Conservation (phyloP, 2,113 vertebrate genomes). For the Andinoacara biseriatus region DNA sequence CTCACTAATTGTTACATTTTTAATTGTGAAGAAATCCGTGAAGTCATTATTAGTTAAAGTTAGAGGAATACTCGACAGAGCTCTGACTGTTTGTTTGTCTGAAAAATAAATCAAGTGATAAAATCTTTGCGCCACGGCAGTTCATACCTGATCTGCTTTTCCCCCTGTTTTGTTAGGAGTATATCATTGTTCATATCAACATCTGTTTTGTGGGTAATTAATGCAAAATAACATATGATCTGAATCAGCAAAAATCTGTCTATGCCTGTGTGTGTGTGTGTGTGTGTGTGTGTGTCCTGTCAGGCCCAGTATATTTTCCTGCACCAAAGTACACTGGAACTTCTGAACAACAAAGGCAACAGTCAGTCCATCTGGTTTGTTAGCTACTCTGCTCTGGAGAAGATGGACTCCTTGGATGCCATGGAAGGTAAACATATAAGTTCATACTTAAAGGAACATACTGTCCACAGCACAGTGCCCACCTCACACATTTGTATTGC, state of each 20-base stretch:
- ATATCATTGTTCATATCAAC: not conserved
- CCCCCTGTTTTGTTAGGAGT: not conserved
- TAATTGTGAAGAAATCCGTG: too few species aligned
- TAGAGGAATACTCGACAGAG: too few species aligned
- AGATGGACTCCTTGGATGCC: slow-evolving; percentile 98
- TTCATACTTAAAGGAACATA: not conserved
- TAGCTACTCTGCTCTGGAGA: slow-evolving; percentile 96
- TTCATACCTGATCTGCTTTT: not conserved
- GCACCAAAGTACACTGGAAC: slow-evolving; percentile 94
- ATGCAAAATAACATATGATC: slow-evolving; percentile 8
- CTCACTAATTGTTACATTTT: too few species aligned
- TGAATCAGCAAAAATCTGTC: slow-evolving; percentile 7
- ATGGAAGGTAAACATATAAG: slow-evolving; percentile 90
- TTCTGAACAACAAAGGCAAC: slow-evolving; percentile 90
- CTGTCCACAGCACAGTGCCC: not conserved
- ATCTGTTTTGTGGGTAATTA: not conserved
- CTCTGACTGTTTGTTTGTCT: not conserved
- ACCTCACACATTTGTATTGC: slow-evolving; percentile 35
- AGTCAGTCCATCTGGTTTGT: slow-evolving; percentile 95
- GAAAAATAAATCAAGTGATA: not conserved
- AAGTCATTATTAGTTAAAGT: too few species aligned
- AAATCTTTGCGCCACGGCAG: not conserved
- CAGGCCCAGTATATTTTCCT: slow-evolving; percentile 98
- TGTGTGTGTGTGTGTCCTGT: not conserved
- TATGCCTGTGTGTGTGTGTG: not conserved